Base-by-base conservation (phyloP, 2,113 vertebrate genomes). In the Gasterosteus nipponicus region DNA sequence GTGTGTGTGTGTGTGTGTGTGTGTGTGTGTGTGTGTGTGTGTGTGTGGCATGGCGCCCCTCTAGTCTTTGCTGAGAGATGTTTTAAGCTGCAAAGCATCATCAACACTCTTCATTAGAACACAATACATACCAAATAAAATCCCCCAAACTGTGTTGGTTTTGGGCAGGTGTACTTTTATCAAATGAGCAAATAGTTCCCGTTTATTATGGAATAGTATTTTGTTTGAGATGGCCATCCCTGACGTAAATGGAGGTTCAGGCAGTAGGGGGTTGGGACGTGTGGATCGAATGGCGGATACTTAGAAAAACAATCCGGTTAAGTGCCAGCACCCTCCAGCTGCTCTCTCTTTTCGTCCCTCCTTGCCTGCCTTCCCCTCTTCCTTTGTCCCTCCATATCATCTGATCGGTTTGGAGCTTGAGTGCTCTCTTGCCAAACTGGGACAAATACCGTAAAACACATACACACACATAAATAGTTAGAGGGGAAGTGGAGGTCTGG, bases 291-390 rank as follows among this genome's bases (percentile, higher is more conserved):
- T 74, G 67, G 71, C 75, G 83, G 83, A 86, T 85, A 89, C 86
- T 47, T 85, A 82, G 81, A 89, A 85, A 87, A 89, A 84, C 91
- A 90, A 92, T 92, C 85, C 86, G 74, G 84, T 83, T 87, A 91
- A 91, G 90, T 91, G 86, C 83, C 86, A 89, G 84, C 84, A 69
- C 76, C 82, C 84, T 87, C 88, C 80, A 84, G 83, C 89, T 90
- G 86, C 76, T 84, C 77, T 73, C 72, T 75, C 72, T 69, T 80
- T 83, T 69, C 8, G 31, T 80, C 67, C 63, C 71, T 66, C 42
- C 47, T 51, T 65, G 67, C 65, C 42, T 78, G 66, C 62, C 69
- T 64, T 70, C 26, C 51, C 59, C 18, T 66, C 60, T 76, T 31
- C 11, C 76, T 81, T 78, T 83, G 76, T 69, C 84, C 75, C 73